Conservation (phyloP, 2,797 vertebrate genomes). For the Aeoliscus strigatus region DNA sequence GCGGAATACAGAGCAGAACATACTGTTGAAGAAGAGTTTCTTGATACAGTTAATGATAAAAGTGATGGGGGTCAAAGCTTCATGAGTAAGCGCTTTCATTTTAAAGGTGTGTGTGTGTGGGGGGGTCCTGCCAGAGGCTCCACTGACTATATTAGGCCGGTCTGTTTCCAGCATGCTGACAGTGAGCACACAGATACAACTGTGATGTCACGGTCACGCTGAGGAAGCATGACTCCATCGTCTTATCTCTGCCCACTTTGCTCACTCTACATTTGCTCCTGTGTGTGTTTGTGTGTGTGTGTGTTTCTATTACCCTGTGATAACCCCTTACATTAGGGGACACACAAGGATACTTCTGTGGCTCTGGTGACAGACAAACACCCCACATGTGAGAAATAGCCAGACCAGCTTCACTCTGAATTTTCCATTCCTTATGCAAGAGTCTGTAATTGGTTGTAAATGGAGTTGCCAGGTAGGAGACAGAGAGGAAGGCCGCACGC, state of each 20-base stretch:
- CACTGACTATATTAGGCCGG: conserved; percentile 70
- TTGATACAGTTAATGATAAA: no score
- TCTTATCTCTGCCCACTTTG: conserved; percentile 55
- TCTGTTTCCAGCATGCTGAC: conserved; percentile 32
- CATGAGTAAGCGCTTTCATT: no score
- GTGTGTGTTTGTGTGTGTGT: conserved; percentile 8
- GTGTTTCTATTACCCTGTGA: conserved; percentile 10
- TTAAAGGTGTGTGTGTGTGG: conserved; percentile 24
- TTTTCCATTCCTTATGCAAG: conserved; percentile 29
- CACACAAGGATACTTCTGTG: conserved; percentile 12
- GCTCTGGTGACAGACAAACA: conserved; percentile 7
- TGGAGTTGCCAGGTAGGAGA: no score
- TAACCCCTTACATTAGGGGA: conserved; percentile 28
- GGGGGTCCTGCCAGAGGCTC: conserved; percentile 14
- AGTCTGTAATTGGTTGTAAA: conserved; percentile 20
- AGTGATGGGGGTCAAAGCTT: no score
- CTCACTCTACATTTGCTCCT: conserved; percentile 48
- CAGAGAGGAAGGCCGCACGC: no score
- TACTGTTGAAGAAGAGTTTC: no score
- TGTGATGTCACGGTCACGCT: conserved; percentile 69
- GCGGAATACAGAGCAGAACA: no score
- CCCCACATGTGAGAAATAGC: conserved; percentile 10
- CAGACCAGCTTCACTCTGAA: conserved; percentile 10
- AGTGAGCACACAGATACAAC: conserved; percentile 24
- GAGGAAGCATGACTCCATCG: conserved; percentile 62